Percentiles rank a stretch among this genome's conserved stretches.
These are phyloP conservation scores for Clinocottus analis DNA, from an alignment of 2,113 vertebrate species.

Conservation along the genomic window DNA sequence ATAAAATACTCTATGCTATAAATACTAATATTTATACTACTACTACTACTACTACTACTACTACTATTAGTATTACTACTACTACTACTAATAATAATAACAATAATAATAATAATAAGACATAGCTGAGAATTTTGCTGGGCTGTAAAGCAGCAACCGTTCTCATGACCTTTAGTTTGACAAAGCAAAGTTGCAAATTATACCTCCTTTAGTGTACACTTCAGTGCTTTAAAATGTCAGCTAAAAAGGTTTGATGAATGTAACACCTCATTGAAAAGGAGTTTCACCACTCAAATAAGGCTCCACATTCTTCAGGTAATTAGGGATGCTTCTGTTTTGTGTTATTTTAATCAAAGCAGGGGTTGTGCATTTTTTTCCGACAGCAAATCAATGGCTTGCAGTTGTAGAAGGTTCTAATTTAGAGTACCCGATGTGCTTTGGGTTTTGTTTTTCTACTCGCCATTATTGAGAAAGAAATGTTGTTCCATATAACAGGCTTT, in stretches of 20 bases:
- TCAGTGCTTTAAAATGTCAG: neutral
- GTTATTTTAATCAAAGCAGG: neutral
- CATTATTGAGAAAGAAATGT: constrained; percentile 4
- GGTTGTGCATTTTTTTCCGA: neutral
- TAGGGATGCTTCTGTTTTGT: neutral
- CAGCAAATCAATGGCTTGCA: neutral
- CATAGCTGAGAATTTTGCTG: neutral
- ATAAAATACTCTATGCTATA: neutral
- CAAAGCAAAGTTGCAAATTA: neutral
- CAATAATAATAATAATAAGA: too few relatives aligned
- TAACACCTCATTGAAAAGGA: neutral
- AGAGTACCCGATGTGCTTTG: neutral
- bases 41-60: too few relatives aligned
- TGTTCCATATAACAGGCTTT: constrained; percentile 3
- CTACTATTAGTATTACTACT: too few relatives aligned
- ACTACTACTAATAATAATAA: too few relatives aligned
- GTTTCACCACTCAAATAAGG: neutral
- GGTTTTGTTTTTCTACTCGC: neutral
- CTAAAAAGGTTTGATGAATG: neutral
- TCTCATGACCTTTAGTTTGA: neutral
- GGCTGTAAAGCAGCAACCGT: neutral
- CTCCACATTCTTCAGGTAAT: neutral
- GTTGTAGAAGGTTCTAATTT: neutral
- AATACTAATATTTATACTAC: too few relatives aligned
- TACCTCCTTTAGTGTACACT: neutral